These are phyloP conservation scores for Napeogenes sylphis DNA, from an alignment of 2,888 invertebrate species.

Conservation along the genomic window DNA sequence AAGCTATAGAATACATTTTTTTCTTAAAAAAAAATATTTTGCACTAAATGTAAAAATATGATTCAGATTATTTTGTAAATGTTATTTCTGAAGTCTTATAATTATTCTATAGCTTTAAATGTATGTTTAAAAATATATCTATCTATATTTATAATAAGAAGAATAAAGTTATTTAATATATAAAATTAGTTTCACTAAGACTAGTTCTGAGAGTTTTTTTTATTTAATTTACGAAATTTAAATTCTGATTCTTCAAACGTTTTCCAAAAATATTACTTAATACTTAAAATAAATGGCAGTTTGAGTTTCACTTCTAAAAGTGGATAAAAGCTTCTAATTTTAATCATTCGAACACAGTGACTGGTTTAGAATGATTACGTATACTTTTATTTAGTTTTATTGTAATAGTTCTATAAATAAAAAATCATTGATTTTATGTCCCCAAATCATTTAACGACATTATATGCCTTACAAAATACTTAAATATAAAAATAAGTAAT, in stretches of 20 bases:
- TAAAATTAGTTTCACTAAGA: slow-evolving; percentile 5
- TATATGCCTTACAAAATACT: slow-evolving; percentile 4
- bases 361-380: not conserved
- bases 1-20: no score
- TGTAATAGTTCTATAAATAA: not conserved
- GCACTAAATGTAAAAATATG: no score
- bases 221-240: not conserved
- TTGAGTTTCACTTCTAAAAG: not conserved
- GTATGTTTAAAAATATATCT: not conserved
- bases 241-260: not conserved
- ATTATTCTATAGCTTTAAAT: not conserved
- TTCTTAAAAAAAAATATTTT: no score
- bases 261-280: not conserved
- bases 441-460: not conserved
- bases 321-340: not conserved
- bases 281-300: slow-evolving; percentile 6
- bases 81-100: not conserved
- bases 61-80: no score
- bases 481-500: slow-evolving; percentile 2
- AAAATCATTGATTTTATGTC: not conserved
- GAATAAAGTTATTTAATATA: slow-evolving; percentile 4
- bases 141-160: not conserved
- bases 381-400: not conserved
- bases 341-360: not conserved
- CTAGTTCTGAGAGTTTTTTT: slow-evolving; percentile 5